Base-by-base conservation (phyloP, 2,888 invertebrate species). In the Zonitis immaculata region DNA sequence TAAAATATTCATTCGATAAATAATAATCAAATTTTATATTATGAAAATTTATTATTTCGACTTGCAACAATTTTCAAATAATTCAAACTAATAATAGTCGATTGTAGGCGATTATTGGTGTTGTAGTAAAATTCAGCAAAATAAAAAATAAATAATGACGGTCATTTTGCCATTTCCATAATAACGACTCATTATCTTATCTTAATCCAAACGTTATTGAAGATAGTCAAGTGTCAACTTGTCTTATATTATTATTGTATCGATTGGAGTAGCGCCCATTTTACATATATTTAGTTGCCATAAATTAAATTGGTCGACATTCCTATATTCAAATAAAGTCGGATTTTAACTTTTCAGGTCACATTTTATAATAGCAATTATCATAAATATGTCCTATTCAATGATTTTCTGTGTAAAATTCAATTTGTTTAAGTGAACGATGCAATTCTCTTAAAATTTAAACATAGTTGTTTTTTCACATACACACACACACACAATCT, bases 311-410 rank as follows among this genome's bases (percentile, higher is more conserved):
- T 52, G 61, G 57, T 56, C 60, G 61, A 63, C 67, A 66, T 68
- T 67, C 69, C 59, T 68, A 59, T 46, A 60, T 58, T 66, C 67
- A 61, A 68, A 73, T 71, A 71, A 73, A 71, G 65, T 67, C 66
- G 66, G 67, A 71, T 71, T 70, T 73, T 72, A 72, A 73, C 67
- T 71, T 71, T 73, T 69, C 72, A 60, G 67, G 70, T 70, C 71
- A 70, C 73, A 67, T 74, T 73, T 73, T 72, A 71, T 71, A 71
- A 67, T 66, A 73, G 72, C 73, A 74, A 75, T 75, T 75, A 75
- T 69, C 74, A 74, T 75, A 75, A 75, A 75, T 65, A 74, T 75
- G 74, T 73, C 74, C 56, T 48, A 62, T 68, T 63, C 67, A 68
- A 66, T 66, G 70, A 68, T 63, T 60, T 59, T 61, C 46, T 58